Base-by-base conservation (phyloP, 2,888 invertebrate genomes). In the Leptinotarsa juncta region DNA sequence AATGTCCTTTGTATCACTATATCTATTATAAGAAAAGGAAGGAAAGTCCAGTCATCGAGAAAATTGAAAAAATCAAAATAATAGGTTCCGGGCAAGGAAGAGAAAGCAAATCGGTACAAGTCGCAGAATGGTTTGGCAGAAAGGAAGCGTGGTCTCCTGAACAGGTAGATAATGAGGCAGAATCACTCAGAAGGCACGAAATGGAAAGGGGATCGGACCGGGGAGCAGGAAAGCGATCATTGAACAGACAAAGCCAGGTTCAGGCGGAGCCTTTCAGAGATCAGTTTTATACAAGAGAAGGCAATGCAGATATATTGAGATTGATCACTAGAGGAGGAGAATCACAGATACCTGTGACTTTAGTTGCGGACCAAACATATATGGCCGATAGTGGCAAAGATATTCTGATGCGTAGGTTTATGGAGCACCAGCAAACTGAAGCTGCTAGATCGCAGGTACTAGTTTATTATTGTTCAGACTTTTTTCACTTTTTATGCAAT, bases 61-160 rank as follows among this genome's bases (percentile, higher is more conserved):
- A 75, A 67, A 60, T 79, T 4, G 79, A 78, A 67, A 77, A 75
- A 57, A 71, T 78, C 7, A 76, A 75, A 53, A 71, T 78, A 57
- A 91, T 91, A 88, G 93, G 93, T 90, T 91, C 92, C 87, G 92
- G 92, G 1, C 79, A 85, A 57, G 85, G 84, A 18, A 80, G 79
- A 60, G 93, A 93, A 90, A 93, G 92, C 90, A 94, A 94, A 90
- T 92, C 93, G 83, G 91, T 94, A 86, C 93, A 93, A 91, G 91
- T 94, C 87, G 93, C 92, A 78, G 94, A 94, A 86, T 94, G 94
- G 94, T 90, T 90, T 85, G 92, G 93, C 84, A 90, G 93, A 85
- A 91, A 94, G 85, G 95, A 96, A 90, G 96, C 96, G 49, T 96
- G 96, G 96, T 95, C 95, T 84, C 95, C 95, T 57, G 95, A 95